Conservation (phyloP, 1,140 invertebrate species). For the Orchestia grillus region DNA sequence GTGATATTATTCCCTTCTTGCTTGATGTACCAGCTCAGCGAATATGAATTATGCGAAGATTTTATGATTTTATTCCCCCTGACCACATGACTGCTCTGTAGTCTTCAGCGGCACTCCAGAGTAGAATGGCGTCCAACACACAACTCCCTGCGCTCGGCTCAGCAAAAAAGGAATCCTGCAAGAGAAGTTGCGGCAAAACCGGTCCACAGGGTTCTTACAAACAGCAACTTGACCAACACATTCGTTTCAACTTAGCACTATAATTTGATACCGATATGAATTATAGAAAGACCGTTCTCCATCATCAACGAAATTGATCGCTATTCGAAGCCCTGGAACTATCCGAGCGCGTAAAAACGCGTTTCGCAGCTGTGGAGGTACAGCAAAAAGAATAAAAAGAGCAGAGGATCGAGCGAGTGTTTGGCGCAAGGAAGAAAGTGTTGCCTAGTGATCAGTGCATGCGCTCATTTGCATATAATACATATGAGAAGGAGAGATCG, state of each 20-base stretch:
- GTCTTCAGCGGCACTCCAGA: background rate
- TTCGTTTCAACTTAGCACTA: constrained; percentile 53
- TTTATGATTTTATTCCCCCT: background rate
- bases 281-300: constrained; percentile 53
- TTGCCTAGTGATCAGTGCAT: constrained; percentile 31
- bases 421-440: constrained; percentile 45
- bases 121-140: background rate
- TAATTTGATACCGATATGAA: constrained; percentile 50
- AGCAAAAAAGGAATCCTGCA: constrained; percentile 23
- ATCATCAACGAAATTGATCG: constrained; percentile 48
- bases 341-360: constrained; percentile 14
- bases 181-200: constrained; percentile 7
- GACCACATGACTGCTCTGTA: background rate
- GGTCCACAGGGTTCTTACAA: constrained; percentile 19
- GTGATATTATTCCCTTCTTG: background rate
- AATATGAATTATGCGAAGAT: background rate
- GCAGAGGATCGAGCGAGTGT: constrained; percentile 7
- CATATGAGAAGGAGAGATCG: constrained; percentile 36
- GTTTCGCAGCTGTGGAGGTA: background rate
- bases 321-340: background rate
- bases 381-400: background rate
- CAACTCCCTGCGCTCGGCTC: background rate
- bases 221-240: constrained; percentile 12
- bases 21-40: background rate
- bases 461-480: constrained; percentile 56